Conservation (phyloP, 2,888 invertebrate genomes). For the Leptinotarsa tumamoca region DNA sequence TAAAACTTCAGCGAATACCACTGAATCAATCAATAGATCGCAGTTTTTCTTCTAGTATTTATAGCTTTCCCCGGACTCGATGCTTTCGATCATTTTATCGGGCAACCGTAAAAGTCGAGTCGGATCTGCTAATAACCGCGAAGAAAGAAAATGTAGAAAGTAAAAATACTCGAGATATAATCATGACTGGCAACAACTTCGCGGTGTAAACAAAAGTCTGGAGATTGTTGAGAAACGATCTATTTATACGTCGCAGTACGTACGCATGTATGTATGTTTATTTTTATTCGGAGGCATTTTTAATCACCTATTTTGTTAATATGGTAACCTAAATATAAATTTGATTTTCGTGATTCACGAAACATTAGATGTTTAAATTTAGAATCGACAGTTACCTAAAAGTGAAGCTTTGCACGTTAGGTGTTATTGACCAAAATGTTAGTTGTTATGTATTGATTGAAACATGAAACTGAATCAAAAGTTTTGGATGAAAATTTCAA, state of each 20-base stretch:
- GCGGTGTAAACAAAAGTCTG: slow-evolving; percentile 43
- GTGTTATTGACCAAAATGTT: too few species aligned
- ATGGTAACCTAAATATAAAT: slow-evolving; percentile 44
- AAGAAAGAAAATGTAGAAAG: slow-evolving; percentile 5
- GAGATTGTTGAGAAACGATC: slow-evolving; percentile 43
- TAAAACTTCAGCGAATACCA: too few species aligned
- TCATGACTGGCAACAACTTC: slow-evolving; percentile 37
- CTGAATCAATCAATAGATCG: too few species aligned
- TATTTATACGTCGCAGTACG: slow-evolving; percentile 39
- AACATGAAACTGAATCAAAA: too few species aligned
- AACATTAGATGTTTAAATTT: slow-evolving; percentile 36
- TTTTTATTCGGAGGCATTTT: slow-evolving; percentile 45
- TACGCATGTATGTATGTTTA: slow-evolving; percentile 44
- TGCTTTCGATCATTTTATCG: neutral
- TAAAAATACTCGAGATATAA: slow-evolving; percentile 10
- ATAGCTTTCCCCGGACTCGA: too few species aligned
- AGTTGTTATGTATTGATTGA: too few species aligned
- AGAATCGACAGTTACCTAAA: slow-evolving; percentile 15
- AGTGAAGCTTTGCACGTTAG: neutral
- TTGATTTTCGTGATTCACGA: slow-evolving; percentile 42
- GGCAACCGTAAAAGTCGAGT: neutral
- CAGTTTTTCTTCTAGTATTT: too few species aligned
- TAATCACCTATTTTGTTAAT: slow-evolving; percentile 44
- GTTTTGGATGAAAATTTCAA: too few species aligned
- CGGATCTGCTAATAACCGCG: neutral